Conservation (phyloP, 2,113 vertebrate genomes). For the Psammodynastes pulverulentus region DNA sequence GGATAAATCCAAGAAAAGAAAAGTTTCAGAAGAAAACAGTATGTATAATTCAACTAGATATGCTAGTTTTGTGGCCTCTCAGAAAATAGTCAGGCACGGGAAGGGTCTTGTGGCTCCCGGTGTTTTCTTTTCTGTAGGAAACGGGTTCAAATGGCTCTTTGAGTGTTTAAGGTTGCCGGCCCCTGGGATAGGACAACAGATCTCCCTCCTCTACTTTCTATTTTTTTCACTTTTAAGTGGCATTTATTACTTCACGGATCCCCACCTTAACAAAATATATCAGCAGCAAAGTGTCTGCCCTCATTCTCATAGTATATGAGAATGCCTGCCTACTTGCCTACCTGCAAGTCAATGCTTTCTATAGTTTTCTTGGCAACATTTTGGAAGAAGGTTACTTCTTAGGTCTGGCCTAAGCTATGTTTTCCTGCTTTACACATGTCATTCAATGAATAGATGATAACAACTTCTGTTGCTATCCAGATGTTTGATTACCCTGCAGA, state of each 20-base stretch:
- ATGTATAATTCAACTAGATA: no score
- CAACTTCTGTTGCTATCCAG: neutral
- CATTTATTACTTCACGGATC: neutral
- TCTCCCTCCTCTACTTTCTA: neutral
- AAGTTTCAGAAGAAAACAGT: no score
- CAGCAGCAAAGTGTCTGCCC: neutral
- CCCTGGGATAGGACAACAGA: no score
- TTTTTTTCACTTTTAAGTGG: neutral
- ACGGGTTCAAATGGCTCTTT: no score
- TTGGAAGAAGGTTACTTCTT: neutral
- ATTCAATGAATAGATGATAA: neutral
- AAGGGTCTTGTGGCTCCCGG: no score
- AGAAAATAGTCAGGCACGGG: no score
- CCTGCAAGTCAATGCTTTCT: neutral
- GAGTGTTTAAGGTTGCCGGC: no score
- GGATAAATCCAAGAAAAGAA: no score
- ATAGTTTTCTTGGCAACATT: neutral
- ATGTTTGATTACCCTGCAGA: neutral
- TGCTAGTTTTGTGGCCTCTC: no score
- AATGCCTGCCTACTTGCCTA: neutral
- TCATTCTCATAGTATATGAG: neutral
- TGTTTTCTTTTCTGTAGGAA: no score
- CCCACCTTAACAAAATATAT: neutral
- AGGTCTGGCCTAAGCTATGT: neutral
- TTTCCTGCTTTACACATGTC: neutral